A percentile compares a stretch with the other conserved stretches of the same genome.
These are phyloP conservation scores for Sycophaga agraensis DNA, from an alignment of 1,140 invertebrate species.

Conservation along the genomic window DNA sequence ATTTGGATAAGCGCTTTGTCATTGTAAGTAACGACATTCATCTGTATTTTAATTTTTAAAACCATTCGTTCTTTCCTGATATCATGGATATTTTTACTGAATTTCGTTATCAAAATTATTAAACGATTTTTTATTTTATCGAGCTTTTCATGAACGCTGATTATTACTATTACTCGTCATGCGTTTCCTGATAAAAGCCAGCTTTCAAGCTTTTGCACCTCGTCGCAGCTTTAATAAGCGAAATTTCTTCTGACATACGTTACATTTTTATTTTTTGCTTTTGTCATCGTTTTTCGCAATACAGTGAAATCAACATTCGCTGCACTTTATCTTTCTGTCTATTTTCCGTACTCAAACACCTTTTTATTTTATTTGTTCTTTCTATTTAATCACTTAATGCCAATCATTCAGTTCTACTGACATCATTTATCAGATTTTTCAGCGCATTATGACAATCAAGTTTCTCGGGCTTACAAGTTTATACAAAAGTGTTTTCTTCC, in stretches of 20 bases:
- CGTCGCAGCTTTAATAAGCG: slow-evolving; percentile 47
- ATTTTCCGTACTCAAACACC: slow-evolving; percentile 17
- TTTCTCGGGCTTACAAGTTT: no score
- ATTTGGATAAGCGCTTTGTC: no score
- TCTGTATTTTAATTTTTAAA: no score
- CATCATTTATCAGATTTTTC: slow-evolving; percentile 5
- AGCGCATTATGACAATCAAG: no score
- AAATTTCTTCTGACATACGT: slow-evolving; percentile 25
- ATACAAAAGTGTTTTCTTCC: neutral
- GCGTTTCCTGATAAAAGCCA: slow-evolving; percentile 36
- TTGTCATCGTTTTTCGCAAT: slow-evolving; percentile 43
- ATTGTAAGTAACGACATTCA: no score
- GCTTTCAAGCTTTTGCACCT: slow-evolving; percentile 53
- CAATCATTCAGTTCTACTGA: neutral
- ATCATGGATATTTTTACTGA: no score
- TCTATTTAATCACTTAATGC: slow-evolving; percentile 2
- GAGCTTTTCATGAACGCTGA: no score
- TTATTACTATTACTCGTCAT: slow-evolving; percentile 29
- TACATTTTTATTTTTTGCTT: slow-evolving; percentile 43
- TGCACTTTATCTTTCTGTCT: slow-evolving; percentile 37
- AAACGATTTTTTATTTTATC: no score
- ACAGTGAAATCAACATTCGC: slow-evolving; percentile 35
- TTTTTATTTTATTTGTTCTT: slow-evolving; percentile 28
- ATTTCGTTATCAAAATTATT: no score
- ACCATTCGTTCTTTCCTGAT: no score